These are phyloP conservation scores for Bombycilla garrulus DNA, from an alignment of 2,113 vertebrate species.

Conservation along the genomic window DNA sequence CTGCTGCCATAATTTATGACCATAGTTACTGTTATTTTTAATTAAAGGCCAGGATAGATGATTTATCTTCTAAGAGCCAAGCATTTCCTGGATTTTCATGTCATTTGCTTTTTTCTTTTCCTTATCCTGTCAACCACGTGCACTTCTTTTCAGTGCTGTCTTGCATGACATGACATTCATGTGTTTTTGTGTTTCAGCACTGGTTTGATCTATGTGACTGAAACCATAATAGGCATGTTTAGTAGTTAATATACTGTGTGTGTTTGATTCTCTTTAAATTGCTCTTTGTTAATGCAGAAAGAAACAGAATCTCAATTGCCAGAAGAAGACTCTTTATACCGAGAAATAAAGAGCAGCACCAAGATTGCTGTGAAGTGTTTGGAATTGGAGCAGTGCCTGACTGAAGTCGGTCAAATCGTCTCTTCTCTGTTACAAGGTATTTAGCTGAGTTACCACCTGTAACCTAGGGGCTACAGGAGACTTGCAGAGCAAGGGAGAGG, in stretches of 20 bases:
- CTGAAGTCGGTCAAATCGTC: slow-evolving; percentile 71
- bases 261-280: neutral
- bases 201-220: neutral
- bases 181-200: neutral
- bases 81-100: neutral
- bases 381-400: slow-evolving; percentile 77
- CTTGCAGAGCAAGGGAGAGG: neutral
- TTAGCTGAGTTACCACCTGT: neutral
- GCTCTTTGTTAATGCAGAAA: slow-evolving; percentile 46
- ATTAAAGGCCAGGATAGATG: neutral
- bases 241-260: neutral
- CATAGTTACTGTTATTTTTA: neutral
- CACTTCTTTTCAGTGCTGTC: neutral
- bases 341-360: slow-evolving; percentile 61
- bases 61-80: neutral
- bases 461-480: neutral
- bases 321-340: slow-evolving; percentile 46
- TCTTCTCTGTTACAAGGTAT: slow-evolving; percentile 79
- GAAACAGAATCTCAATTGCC: neutral
- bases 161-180: neutral
- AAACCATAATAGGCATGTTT: neutral
- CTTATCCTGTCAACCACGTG: neutral
- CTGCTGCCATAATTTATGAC: neutral
- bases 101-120: accelerated
- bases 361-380: slow-evolving; percentile 74